Conservation (phyloP, 2,113 vertebrate species). For the Atrichornis clamosus region DNA sequence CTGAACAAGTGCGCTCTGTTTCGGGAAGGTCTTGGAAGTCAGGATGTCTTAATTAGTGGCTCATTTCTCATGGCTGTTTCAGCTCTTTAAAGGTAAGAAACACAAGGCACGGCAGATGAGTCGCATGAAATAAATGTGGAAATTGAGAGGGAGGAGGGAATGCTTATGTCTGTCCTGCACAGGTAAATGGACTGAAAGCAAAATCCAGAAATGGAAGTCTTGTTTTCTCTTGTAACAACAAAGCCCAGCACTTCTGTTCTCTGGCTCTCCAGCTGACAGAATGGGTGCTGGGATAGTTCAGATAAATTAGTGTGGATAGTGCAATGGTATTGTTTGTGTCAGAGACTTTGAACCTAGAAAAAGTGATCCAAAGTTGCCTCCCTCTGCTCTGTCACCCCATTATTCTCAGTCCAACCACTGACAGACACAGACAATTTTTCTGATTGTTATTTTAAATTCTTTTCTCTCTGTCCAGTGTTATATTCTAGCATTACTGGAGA, state of each 20-base stretch:
- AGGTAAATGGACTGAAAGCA: neutral
- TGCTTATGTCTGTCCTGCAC: accelerated
- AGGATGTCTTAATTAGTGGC: neutral
- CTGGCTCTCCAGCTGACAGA: neutral
- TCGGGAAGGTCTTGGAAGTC: neutral
- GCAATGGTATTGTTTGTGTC: neutral
- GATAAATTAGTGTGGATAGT: neutral
- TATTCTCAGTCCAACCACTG: neutral
- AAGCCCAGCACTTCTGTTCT: neutral
- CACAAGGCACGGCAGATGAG: accelerated
- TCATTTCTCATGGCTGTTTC: neutral
- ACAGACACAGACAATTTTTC: neutral
- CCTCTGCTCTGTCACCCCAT: neutral
- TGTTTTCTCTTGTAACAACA: neutral
- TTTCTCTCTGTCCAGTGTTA: neutral
- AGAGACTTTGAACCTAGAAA: neutral
- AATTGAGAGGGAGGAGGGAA: neutral
- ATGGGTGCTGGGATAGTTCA: neutral
- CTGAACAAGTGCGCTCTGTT: neutral
- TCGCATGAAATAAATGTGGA: neutral
- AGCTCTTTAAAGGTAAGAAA: neutral
- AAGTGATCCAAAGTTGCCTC: neutral
- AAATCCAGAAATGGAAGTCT: neutral
- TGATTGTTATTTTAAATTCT: neutral
- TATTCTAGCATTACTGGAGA: neutral